phyloP scores from a whole-genome alignment of 2,113 vertebrate genomes.

The Dicentrarchus labrax region DNA sequence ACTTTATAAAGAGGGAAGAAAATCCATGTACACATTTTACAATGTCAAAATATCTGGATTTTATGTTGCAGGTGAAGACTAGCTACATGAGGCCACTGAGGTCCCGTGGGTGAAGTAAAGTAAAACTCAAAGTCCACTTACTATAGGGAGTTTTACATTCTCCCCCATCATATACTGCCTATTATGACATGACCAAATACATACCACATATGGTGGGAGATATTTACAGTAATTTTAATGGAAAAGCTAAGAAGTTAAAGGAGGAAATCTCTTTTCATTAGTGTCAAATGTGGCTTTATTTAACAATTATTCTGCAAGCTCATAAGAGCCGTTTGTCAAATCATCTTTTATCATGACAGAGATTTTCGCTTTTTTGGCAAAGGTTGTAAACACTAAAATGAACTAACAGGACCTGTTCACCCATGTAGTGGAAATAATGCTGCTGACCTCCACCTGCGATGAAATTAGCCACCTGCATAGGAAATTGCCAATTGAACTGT shows the following conservation, averaged over 20 bases:
- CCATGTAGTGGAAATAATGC: slow-evolving; percentile 17
- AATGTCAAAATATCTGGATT: background rate
- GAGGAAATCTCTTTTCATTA: background rate
- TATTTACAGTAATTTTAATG: background rate
- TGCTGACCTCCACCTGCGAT: slow-evolving; percentile 34
- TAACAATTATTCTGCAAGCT: slow-evolving; percentile 12
- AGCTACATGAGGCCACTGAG: too few relatives aligned
- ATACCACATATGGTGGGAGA: background rate
- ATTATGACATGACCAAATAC: background rate
- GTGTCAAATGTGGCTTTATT: background rate
- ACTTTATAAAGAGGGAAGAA: background rate
- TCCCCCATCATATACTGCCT: background rate
- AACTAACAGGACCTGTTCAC: slow-evolving; percentile 8
- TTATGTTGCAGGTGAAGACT: background rate
- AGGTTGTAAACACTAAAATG: slow-evolving; percentile 8
- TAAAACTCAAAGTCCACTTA: too few relatives aligned
- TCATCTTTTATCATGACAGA: background rate
- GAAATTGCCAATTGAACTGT: slow-evolving; percentile 48
- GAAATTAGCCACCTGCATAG: slow-evolving; percentile 47
- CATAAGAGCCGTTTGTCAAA: background rate
- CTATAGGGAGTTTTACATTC: background rate
- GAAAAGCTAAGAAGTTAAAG: background rate
- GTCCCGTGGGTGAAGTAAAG: too few relatives aligned
- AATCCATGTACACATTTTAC: background rate
- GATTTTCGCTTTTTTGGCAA: slow-evolving; percentile 1